A percentile compares a stretch with the other conserved stretches of the same genome.
Evolutionary conservation across 2,888 invertebrate species (phyloP).

Genomic region (Ceraclea dissimilis): DNA sequence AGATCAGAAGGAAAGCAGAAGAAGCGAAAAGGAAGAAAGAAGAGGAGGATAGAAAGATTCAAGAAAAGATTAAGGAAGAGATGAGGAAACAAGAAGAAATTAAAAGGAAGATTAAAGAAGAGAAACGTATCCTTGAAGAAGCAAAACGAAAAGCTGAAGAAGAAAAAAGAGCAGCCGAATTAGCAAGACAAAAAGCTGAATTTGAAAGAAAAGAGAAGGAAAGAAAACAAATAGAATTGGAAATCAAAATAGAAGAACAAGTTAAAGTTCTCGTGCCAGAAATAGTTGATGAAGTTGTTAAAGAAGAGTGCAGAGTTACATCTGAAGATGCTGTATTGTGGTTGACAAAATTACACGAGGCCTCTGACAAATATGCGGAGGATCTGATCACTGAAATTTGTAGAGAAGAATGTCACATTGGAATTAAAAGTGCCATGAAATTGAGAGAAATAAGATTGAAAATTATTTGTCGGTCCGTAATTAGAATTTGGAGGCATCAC

Average conservation of each 20-base stretch:
- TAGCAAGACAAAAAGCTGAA: slow-evolving; percentile 28
- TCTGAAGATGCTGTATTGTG: slow-evolving; percentile 36
- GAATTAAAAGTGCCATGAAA: slow-evolving; percentile 37
- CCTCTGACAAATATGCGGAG: slow-evolving; percentile 33
- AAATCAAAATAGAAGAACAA: slow-evolving; percentile 36
- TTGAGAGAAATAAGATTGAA: slow-evolving; percentile 36
- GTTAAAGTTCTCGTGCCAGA: slow-evolving; percentile 35
- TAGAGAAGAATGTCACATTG: slow-evolving; percentile 35
- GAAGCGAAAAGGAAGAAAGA: slow-evolving; percentile 30
- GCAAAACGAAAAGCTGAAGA: slow-evolving; percentile 28
- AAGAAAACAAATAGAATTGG: slow-evolving; percentile 28
- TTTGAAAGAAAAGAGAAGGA: slow-evolving; percentile 31
- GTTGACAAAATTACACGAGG: slow-evolving; percentile 25
- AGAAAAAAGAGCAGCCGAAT: slow-evolving; percentile 28
- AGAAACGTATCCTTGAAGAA: slow-evolving; percentile 33
- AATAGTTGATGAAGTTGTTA: slow-evolving; percentile 34
- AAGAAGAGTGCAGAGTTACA: slow-evolving; percentile 32
- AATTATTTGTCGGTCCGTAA: slow-evolving; percentile 31
- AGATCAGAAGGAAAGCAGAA: slow-evolving; percentile 15
- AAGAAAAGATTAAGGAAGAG: slow-evolving; percentile 26
- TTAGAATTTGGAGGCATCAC: slow-evolving; percentile 37
- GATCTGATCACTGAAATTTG: slow-evolving; percentile 35
- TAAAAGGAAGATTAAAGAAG: slow-evolving; percentile 36
- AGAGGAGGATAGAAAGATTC: slow-evolving; percentile 35
- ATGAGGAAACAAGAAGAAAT: slow-evolving; percentile 23